Evolutionary conservation across 2,797 vertebrate species (phyloP), one percentile per base, ranked within the genome.

Genomic region (Phrynocephalus vlangalii): DNA sequence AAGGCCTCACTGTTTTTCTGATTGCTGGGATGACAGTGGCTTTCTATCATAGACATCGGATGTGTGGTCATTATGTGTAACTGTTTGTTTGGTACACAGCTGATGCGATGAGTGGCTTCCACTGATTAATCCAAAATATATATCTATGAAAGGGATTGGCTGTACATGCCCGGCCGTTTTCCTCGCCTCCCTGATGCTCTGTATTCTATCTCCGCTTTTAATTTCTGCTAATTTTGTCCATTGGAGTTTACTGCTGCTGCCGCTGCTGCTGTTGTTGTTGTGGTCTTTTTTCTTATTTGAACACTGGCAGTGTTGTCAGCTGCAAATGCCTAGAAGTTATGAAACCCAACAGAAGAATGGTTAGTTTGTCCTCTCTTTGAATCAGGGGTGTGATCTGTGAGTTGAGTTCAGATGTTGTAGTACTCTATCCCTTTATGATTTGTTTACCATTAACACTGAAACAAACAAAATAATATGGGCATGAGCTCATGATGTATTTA

Each of bases 1-100:
- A 81, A 77, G 85, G 10, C 79, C 66, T 81, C 16, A 63, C 33
- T 81, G 52, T 87, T 56, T 67, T 44, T 84, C 71, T 75, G 83
- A 78, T 26, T 63, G 75, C 66, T 79, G 52, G 38, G 80, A 56
- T 52, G n/a, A 79, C 52, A 70, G 48, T 83, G 50, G 75, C 81
- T 78, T 87, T 78, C 5, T 83, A 44, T 73, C 66, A 60, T 22
- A 71, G 50, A 60, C 67, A 87, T 38, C 9, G 44, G 63, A 28
- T 5, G 0, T 82, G 82, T 33, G 60, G 13, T 76, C 60, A 68
- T 44, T 44, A 76, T 70, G n/a, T 33, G 60, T 83, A 68, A 76
- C 44, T 28, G 66, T 30, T 63, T 66, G 38, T 76, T 87, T 26
- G 1, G 22, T 75, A 67, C 2, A 52, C n/a, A 87, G 24, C 18